Evolutionary conservation across 2,113 vertebrate genomes (phyloP), one percentile per base, ranked within the genome.

Genomic region (Ceuthmochares aereus): DNA sequence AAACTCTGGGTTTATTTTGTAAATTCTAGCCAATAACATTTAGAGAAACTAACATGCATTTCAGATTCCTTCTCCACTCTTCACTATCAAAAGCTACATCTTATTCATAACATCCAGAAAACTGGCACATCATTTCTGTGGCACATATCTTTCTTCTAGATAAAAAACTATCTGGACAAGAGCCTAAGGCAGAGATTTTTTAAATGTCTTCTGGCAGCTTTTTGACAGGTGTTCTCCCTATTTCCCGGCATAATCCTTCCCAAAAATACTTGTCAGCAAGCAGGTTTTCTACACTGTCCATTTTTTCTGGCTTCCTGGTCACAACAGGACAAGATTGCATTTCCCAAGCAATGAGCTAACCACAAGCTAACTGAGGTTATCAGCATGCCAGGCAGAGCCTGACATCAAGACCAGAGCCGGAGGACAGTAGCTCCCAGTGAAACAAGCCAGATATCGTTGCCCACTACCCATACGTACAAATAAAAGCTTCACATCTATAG

Each of bases 131-230:
- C 37, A 58, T 93, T 85, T 88, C 68, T 88, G 51, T 21, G 13
- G 69, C 45, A 42, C 32, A 12, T 67, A 54, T 45, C 81, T 78
- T 40, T 76, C 45, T 59, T 52, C 62, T 52, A 64, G 60, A 81
- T 52, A 79, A 85, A 93, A 92, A 82, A 67, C 45, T 68, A 82
- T 8, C 43, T 4, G 1, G 76, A 72, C 42, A 86, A 75, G 15
- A 94, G 60, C 67, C 69, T 56, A 30, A 88, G 89, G 74, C 80
- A 89, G 85, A 78, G 54, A 75, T 87, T 47, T 88, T 51, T 26
- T 6, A 79, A 95, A 90, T 19, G 25, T 23, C 63, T 85, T 77
- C 51, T 94, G 93, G 91, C 63, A 95, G 75, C 23, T 85, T 89
- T 96, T 51, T 91, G 87, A 94, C 18, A 74, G 55, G 26, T 90